Evolutionary conservation across 2,113 vertebrate species (phyloP).

Genomic region (Microtus montanus): DNA sequence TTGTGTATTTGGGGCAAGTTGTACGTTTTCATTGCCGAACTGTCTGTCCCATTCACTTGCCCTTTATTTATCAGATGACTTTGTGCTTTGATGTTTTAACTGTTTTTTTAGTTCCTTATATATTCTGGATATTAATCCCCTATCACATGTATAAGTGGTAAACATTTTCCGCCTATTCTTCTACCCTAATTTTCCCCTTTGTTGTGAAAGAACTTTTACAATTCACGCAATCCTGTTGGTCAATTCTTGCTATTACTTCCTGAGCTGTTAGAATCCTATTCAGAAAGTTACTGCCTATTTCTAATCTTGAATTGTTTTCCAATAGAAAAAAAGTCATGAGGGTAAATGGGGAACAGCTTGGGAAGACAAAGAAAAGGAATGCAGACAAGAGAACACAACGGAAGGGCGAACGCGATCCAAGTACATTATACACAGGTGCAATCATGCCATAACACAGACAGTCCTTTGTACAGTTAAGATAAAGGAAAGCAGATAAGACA

Average conservation of each 20-base stretch:
- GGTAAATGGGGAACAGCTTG: neutral
- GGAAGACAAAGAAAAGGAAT: neutral
- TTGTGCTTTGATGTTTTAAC: neutral
- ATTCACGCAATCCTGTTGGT: neutral
- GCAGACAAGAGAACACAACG: neutral
- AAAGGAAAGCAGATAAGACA: neutral
- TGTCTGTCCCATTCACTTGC: neutral
- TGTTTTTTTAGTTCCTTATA: neutral
- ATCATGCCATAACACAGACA: neutral
- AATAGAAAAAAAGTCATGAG: neutral
- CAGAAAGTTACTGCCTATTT: neutral
- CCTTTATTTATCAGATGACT: neutral
- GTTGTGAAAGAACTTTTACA: neutral
- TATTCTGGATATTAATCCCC: neutral
- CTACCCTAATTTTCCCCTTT: neutral
- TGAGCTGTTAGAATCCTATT: neutral
- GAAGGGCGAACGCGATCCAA: neutral
- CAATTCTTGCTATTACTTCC: neutral
- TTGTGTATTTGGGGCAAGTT: neutral
- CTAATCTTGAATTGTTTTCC: neutral
- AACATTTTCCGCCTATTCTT: neutral
- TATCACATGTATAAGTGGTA: neutral
- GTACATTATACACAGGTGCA: neutral
- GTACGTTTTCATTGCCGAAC: neutral
- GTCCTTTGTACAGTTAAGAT: neutral